Percentiles rank a stretch among this genome's conserved stretches.
Evolutionary conservation across 2,888 invertebrate genomes (phyloP).

Genomic region (Drosophila lutescens): DNA sequence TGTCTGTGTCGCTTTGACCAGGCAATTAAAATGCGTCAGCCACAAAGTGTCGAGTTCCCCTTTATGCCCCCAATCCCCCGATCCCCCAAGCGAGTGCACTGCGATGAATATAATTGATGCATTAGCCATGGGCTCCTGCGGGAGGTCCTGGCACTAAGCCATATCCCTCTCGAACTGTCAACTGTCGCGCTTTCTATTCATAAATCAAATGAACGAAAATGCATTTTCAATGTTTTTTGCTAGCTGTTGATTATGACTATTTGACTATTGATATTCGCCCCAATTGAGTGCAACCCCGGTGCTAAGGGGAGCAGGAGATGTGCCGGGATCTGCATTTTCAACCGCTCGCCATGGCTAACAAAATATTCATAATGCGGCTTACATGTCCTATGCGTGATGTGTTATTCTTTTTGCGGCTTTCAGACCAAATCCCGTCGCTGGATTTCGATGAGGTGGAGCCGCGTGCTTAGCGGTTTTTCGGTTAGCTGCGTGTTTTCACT

Average conservation of each 20-base stretch:
- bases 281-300: constrained; percentile 10
- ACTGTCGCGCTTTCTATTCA: constrained; percentile 64
- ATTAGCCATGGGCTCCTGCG: constrained; percentile 58
- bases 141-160: constrained; percentile 15
- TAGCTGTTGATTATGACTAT: constrained; percentile 69
- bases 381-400: constrained; percentile 73
- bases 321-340: constrained; percentile 14
- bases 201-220: constrained; percentile 76
- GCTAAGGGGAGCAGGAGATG: neutral
- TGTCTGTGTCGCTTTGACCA: constrained; percentile 41
- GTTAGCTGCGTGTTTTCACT: constrained; percentile 32
- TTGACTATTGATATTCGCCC: constrained; percentile 44
- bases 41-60: constrained; percentile 51
- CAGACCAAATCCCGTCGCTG: constrained; percentile 24
- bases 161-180: constrained; percentile 46
- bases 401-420: constrained; percentile 72
- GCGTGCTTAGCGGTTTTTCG: constrained; percentile 59
- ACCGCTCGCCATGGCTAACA: constrained; percentile 51
- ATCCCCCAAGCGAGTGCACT: constrained; percentile 48
- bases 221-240: constrained; percentile 72
- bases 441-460: constrained; percentile 23
- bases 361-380: constrained; percentile 78
- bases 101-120: constrained; percentile 71
- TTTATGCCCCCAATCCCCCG: constrained; percentile 38
- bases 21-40: constrained; percentile 67